These are phyloP conservation scores for Rana temporaria DNA, from an alignment of 2,113 vertebrate genomes.

Conservation along the genomic window DNA sequence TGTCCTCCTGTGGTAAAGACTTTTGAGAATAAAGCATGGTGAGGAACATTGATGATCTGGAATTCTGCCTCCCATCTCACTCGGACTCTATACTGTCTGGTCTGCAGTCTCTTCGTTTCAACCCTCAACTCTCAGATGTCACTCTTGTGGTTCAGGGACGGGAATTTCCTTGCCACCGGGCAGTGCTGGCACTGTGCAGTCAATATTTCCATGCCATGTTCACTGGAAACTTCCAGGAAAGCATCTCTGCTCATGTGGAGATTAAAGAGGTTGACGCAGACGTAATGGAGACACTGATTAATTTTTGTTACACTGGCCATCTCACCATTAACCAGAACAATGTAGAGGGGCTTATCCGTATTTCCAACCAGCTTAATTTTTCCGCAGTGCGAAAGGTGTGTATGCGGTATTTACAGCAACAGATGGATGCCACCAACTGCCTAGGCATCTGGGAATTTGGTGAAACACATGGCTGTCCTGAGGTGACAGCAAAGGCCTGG, in stretches of 20 bases:
- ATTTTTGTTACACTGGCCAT: constrained; percentile 93
- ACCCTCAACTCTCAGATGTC: constrained; percentile 88
- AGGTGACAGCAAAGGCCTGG: constrained; percentile 91
- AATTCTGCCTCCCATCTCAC: constrained; percentile 90
- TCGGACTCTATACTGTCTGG: constrained; percentile 89
- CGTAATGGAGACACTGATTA: constrained; percentile 77
- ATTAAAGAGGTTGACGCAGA: constrained; percentile 84
- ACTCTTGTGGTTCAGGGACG: constrained; percentile 77
- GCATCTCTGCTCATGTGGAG: constrained; percentile 87
- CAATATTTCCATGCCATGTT: constrained; percentile 95
- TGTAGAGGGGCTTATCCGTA: constrained; percentile 85
- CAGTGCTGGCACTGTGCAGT: constrained; percentile 92
- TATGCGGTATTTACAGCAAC: constrained; percentile 93
- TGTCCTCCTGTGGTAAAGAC: not conserved
- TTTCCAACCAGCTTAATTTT: constrained; percentile 89
- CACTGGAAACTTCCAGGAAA: constrained; percentile 89
- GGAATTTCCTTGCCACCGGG: constrained; percentile 94
- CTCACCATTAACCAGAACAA: constrained; percentile 93
- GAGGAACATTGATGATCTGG: constrained; percentile 89
- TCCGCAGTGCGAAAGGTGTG: constrained; percentile 87
- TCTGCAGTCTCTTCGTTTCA: constrained; percentile 79
- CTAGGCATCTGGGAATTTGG: constrained; percentile 95
- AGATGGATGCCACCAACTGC: constrained; percentile 93
- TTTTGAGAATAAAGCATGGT: constrained; percentile 78
- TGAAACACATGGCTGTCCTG: constrained; percentile 87